Percentiles rank a stretch among this genome's conserved stretches.
phyloP scores from a whole-genome alignment of 2,888 invertebrate species.

The Tinea trinotella region DNA sequence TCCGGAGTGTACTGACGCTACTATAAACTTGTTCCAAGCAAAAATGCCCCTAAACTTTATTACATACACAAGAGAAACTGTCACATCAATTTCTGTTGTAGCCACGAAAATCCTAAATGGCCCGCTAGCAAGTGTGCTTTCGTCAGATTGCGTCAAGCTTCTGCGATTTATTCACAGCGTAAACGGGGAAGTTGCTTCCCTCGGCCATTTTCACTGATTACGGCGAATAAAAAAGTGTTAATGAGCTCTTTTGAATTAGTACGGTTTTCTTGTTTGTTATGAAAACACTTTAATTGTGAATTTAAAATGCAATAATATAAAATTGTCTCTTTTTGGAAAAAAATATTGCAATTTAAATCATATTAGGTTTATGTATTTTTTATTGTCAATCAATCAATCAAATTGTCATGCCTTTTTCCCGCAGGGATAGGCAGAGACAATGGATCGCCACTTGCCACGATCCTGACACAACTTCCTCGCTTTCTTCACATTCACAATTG shows the following conservation, averaged over 20 bases:
- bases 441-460: too few relatives aligned
- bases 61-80: slow-evolving; percentile 1
- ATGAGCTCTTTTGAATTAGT: slow-evolving; percentile 7
- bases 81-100: slow-evolving; percentile 13
- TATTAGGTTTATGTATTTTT: too few relatives aligned
- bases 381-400: too few relatives aligned
- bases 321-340: too few relatives aligned
- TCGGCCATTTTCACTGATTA: slow-evolving; percentile 5
- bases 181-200: neutral
- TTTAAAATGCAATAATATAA: too few relatives aligned
- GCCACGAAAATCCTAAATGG: slow-evolving; percentile 9
- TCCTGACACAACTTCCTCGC: too few relatives aligned
- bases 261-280: too few relatives aligned
- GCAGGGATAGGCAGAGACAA: too few relatives aligned
- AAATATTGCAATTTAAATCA: too few relatives aligned
- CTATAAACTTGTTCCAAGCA: slow-evolving; percentile 4
- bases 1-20: neutral
- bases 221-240: slow-evolving; percentile 14
- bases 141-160: slow-evolving; percentile 19
- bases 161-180: slow-evolving; percentile 18
- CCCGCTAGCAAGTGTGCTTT: slow-evolving; percentile 11
- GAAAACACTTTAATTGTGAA: too few relatives aligned
- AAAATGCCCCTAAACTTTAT: neutral
- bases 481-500: too few relatives aligned
- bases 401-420: too few relatives aligned